Conservation (phyloP, 2,888 invertebrate species). For the Synergus itoensis region DNA sequence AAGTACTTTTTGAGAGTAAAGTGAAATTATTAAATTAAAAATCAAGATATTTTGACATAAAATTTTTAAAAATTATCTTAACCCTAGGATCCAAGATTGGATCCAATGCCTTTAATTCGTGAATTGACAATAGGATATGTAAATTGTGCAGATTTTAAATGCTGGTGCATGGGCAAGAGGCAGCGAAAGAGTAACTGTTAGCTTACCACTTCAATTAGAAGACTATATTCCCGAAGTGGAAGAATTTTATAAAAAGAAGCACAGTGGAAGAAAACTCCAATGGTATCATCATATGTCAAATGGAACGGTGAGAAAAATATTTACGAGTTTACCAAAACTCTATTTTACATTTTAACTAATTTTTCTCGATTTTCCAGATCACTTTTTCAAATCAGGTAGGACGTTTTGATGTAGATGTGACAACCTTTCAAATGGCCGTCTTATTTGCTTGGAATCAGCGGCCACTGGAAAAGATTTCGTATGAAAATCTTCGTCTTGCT, state of each 20-base stretch:
- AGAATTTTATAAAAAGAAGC: conserved; percentile 98
- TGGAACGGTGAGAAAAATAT: conserved; percentile 84
- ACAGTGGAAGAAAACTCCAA: conserved; percentile 97
- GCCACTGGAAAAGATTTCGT: conserved; percentile 94
- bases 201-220: conserved; percentile 97
- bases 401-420: conserved; percentile 98
- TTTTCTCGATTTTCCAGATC: conserved; percentile 80
- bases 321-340: background rate
- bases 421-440: conserved; percentile 99
- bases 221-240: conserved; percentile 99
- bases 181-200: conserved; percentile 96
- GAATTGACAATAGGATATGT: background rate
- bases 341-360: conserved; percentile 44
- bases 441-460: conserved; percentile 99
- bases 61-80: no score
- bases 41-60: no score
- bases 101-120: background rate
- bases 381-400: conserved; percentile 96
- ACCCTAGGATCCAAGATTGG: no score
- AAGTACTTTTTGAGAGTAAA: no score
- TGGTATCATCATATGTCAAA: conserved; percentile 99
- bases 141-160: conserved; percentile 86
- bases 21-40: no score
- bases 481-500: conserved; percentile 96
- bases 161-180: conserved; percentile 99